Base-by-base conservation (phyloP, 2,888 invertebrate species). In the Acrobasis repandana region DNA sequence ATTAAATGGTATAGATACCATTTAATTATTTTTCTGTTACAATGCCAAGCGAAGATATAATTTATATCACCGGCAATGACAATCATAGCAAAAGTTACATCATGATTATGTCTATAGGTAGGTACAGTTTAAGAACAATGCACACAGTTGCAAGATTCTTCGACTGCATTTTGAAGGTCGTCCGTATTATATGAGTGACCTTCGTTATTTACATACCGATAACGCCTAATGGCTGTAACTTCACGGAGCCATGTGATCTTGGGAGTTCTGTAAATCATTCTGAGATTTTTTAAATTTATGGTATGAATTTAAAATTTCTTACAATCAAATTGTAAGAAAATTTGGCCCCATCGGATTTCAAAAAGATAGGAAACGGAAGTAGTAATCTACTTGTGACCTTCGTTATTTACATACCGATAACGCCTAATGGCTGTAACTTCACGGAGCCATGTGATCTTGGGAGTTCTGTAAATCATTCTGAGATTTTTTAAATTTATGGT, bases 81-180 rank as follows among this genome's bases (percentile, higher is more conserved):
- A 18, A 54, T 54, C 10, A 5, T 36, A 38, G 18, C 16, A 36
- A 18, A 14, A 18, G 36, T 16, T 54, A 16, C 33, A 33, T 50
- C 18, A 43, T 43, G 10, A 28, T 14, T 28, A 33, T 50, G 20
- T 14, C n/a, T n/a, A n/a, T 34, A 34, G 51, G 16, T 51, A 34
- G 28, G 14, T n/a, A 28, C 43, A 15, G 48, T 58, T 48, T 58
- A 18, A 58, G 58, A 58, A 58, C 58, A 58, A 58, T 58, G 49
- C 58, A 58, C 11, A 47, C 34, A 48, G 48, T 18, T 48, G 58
- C 48, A 57, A 47, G 58, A 54, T 38, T 48, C 46, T 47, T 47
- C 16, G 14, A 58, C 48, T 58, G 58, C 47, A 58, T 58, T 58
- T 58, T 58, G 58, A 58, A 58, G 58, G 58, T 58, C 58, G 38